phyloP scores from a whole-genome alignment of 1,140 invertebrate genomes.

The Bombus impatiens region DNA sequence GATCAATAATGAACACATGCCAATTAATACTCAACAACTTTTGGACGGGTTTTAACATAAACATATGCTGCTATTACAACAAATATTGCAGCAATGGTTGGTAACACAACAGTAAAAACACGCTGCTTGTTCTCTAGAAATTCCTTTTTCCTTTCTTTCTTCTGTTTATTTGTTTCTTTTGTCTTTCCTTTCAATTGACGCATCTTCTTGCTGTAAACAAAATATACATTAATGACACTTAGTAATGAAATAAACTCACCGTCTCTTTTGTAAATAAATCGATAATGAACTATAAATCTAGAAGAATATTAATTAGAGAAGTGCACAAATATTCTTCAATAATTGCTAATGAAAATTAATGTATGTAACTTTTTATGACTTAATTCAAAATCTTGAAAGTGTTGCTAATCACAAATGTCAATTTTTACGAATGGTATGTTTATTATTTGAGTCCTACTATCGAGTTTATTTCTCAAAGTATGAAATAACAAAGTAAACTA shows the following conservation, averaged over 20 bases:
- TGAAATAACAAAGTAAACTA: neutral
- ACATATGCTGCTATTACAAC: slow-evolving; percentile 89
- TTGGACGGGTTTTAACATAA: slow-evolving; percentile 89
- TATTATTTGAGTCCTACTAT: neutral
- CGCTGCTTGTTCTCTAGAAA: slow-evolving; percentile 90
- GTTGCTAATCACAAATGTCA: neutral
- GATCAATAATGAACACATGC: slow-evolving; percentile 36
- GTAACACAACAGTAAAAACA: slow-evolving; percentile 89
- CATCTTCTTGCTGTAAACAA: slow-evolving; percentile 82
- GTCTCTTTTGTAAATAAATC: neutral
- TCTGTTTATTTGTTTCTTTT: slow-evolving; percentile 92
- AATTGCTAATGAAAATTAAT: neutral
- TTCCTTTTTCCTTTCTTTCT: slow-evolving; percentile 91
- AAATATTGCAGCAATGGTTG: slow-evolving; percentile 86
- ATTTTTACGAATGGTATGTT: neutral
- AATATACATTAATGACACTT: neutral
- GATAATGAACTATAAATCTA: neutral
- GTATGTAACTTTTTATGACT: neutral
- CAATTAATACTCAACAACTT: slow-evolving; percentile 77
- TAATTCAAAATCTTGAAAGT: neutral
- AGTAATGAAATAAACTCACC: neutral
- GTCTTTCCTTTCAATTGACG: slow-evolving; percentile 90
- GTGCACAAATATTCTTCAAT: neutral
- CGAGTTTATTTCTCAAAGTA: neutral
- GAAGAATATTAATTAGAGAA: neutral